Conservation (phyloP, 2,797 vertebrate genomes). For the Odontamblyopus lacepedii region DNA sequence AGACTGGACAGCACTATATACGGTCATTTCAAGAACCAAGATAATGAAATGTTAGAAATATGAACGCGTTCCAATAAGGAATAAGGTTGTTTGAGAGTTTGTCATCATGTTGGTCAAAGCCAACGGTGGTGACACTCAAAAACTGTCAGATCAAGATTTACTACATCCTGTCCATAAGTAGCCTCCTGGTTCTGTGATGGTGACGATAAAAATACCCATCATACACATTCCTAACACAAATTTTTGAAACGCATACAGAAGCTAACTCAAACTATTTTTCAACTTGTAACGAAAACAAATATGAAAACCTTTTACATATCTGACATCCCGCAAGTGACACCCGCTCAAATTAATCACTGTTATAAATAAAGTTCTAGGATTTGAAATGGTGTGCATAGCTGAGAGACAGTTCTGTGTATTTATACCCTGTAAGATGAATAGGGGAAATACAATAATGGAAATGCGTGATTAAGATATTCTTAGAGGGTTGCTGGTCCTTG, state of each 20-base stretch:
- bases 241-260: slow-evolving; percentile 41
- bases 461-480: slow-evolving; percentile 70
- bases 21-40: too few species aligned
- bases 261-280: slow-evolving; percentile 19
- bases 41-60: too few species aligned
- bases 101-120: slow-evolving; percentile 11
- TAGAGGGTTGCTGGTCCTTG: slow-evolving; percentile 74
- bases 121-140: slow-evolving; percentile 30
- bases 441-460: slow-evolving; percentile 64
- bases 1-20: too few species aligned
- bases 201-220: slow-evolving; percentile 53
- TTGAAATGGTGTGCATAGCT: slow-evolving; percentile 49
- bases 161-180: slow-evolving; percentile 34
- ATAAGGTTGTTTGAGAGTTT: slow-evolving; percentile 3
- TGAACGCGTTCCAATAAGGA: background rate
- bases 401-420: slow-evolving; percentile 50
- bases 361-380: slow-evolving; percentile 18
- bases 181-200: slow-evolving; percentile 26
- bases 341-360: slow-evolving; percentile 20
- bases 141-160: slow-evolving; percentile 44
- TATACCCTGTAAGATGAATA: slow-evolving; percentile 71
- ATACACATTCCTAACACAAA: slow-evolving; percentile 39
- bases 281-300: slow-evolving; percentile 17
- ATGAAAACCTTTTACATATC: slow-evolving; percentile 8
- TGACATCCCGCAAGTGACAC: slow-evolving; percentile 8